Percentiles rank a stretch among this genome's conserved stretches.
phyloP scores from a whole-genome alignment of 2,888 invertebrate genomes.

The Thalpophila matura region DNA sequence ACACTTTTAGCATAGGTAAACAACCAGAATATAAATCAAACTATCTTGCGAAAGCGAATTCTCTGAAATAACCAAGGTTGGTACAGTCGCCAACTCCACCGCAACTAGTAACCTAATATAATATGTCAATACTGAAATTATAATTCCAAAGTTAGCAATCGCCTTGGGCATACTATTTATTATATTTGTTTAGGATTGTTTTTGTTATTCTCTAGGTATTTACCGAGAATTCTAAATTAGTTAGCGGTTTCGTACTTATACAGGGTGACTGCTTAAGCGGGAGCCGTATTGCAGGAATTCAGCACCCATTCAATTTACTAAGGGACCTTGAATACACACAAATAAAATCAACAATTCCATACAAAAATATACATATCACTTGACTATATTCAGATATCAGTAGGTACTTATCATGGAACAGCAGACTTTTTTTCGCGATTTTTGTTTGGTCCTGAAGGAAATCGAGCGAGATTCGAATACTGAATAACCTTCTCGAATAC shows the following conservation, averaged over 20 bases:
- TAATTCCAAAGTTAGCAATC: slow-evolving; percentile 46
- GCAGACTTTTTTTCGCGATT: too few species aligned
- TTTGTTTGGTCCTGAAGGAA: too few species aligned
- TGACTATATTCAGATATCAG: too few species aligned
- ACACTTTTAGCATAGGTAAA: slow-evolving; percentile 1
- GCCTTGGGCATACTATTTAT: slow-evolving; percentile 36
- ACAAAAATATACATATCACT: too few species aligned
- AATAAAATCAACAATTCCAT: too few species aligned
- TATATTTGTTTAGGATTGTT: slow-evolving; percentile 61
- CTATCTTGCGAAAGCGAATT: background rate
- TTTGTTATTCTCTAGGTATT: slow-evolving; percentile 50
- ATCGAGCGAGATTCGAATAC: too few species aligned
- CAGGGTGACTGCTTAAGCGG: too few species aligned
- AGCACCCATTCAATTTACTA: too few species aligned
- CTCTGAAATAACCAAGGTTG: slow-evolving; percentile 22
- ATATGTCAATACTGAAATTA: slow-evolving; percentile 58
- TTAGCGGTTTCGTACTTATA: slow-evolving; percentile 9
- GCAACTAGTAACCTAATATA: slow-evolving; percentile 40
- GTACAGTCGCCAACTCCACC: slow-evolving; percentile 14
- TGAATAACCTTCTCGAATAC: too few species aligned
- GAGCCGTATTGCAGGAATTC: too few species aligned
- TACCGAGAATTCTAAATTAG: slow-evolving; percentile 42
- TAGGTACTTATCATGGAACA: too few species aligned
- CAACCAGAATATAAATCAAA: slow-evolving; percentile 6
- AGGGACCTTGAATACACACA: too few species aligned